Percentiles rank a stretch among this genome's conserved stretches.
These are phyloP conservation scores for Himantopus leucocephalus DNA, from an alignment of 2,113 vertebrate species.

Conservation along the genomic window DNA sequence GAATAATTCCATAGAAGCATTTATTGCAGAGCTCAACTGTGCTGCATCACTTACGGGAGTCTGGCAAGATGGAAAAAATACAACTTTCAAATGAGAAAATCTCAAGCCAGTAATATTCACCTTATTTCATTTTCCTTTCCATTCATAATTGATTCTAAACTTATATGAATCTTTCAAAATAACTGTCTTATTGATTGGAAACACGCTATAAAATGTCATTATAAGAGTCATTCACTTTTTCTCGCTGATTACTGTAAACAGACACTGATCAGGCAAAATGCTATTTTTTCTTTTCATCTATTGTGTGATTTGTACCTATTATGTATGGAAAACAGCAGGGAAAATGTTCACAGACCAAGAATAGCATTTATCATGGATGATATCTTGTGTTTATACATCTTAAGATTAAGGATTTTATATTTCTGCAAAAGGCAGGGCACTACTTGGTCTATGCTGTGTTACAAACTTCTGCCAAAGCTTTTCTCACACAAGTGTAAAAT, in stretches of 20 bases:
- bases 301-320: neutral
- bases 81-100: constrained; percentile 7
- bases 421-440: neutral
- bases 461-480: neutral
- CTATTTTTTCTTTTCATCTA: neutral
- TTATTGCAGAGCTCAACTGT: neutral
- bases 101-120: constrained; percentile 14
- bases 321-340: neutral
- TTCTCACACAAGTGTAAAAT: neutral
- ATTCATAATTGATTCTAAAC: constrained; percentile 75
- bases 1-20: neutral
- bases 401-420: neutral
- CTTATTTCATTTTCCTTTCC: constrained; percentile 64
- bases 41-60: neutral
- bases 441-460: neutral
- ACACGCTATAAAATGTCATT: constrained; percentile 51
- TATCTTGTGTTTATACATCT: neutral
- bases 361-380: neutral
- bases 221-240: neutral
- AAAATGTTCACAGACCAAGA: neutral
- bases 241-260: constrained; percentile 61
- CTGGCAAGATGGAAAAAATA: neutral
- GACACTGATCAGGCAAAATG: constrained; percentile 56
- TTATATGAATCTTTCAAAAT: constrained; percentile 69
- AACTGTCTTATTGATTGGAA: constrained; percentile 74